A percentile compares a stretch with the other conserved stretches of the same genome.
phyloP scores from a whole-genome alignment of 2,888 invertebrate species.

The Acrocyrtus sp. region DNA sequence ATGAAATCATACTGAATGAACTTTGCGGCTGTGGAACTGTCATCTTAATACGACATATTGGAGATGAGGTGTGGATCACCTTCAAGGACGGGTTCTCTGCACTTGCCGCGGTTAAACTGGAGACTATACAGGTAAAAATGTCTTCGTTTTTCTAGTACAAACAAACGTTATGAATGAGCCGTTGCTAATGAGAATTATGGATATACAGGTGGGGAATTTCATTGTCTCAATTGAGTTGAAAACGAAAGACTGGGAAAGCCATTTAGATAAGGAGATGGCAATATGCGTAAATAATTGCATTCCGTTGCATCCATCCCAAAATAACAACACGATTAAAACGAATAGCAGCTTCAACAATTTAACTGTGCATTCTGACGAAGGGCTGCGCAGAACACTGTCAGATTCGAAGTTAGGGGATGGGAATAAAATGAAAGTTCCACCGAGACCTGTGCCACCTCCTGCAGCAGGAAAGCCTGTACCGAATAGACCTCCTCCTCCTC shows the following conservation, averaged over 20 bases:
- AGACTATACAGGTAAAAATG: conserved; percentile 71
- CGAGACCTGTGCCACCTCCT: conserved; percentile 69
- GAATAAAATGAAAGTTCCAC: conserved; percentile 63
- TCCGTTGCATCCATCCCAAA: conserved; percentile 70
- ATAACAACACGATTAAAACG: conserved; percentile 56
- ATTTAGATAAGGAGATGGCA: conserved; percentile 83
- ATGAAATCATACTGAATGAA: conserved; percentile 72
- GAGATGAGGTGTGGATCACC: conserved; percentile 89
- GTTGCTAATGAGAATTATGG: too few species aligned
- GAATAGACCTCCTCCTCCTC: conserved; percentile 68
- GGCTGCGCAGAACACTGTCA: conserved; percentile 36
- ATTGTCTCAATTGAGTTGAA: conserved; percentile 78
- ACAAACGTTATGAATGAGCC: too few species aligned
- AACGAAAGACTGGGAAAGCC: conserved; percentile 85
- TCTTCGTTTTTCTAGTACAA: neutral
- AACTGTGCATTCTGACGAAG: conserved; percentile 52
- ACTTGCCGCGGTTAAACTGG: conserved; percentile 74
- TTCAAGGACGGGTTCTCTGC: conserved; percentile 92
- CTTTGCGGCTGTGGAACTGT: conserved; percentile 88
- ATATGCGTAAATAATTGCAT: conserved; percentile 87
- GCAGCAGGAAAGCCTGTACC: conserved; percentile 68
- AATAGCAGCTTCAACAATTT: conserved; percentile 60
- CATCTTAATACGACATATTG: conserved; percentile 89
- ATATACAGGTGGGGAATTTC: conserved; percentile 67
- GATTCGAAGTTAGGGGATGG: conserved; percentile 60